Evolutionary conservation across 2,888 invertebrate species (phyloP).

Genomic region (Cataglyphis altisquamis): DNA sequence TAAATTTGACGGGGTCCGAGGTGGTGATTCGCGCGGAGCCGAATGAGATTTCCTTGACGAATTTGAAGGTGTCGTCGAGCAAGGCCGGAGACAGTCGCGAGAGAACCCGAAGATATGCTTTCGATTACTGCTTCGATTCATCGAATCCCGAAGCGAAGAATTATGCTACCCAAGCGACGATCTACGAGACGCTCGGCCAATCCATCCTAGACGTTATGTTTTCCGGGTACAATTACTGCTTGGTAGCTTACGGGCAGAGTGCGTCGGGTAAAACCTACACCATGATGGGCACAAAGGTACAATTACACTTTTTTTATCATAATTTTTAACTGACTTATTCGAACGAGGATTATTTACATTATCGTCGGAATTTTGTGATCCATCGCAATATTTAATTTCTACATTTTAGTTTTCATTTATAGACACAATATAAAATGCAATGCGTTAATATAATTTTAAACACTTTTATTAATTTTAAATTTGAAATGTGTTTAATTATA

Average conservation of each 20-base stretch:
- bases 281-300: constrained; percentile 89
- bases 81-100: constrained; percentile 91
- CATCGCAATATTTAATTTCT: constrained; percentile 28
- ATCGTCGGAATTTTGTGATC: constrained; percentile 25
- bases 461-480: constrained; percentile 39
- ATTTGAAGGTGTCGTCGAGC: constrained; percentile 88
- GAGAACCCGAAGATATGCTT: constrained; percentile 89
- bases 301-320: neutral
- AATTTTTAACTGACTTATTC: constrained; percentile 19
- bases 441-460: constrained; percentile 38
- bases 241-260: constrained; percentile 92
- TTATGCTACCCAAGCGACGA: constrained; percentile 88
- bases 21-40: constrained; percentile 78
- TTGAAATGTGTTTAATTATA: constrained; percentile 31
- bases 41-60: constrained; percentile 78
- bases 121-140: constrained; percentile 90
- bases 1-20: constrained; percentile 78
- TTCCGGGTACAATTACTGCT: constrained; percentile 90
- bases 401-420: constrained; percentile 24
- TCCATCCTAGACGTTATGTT: constrained; percentile 89
- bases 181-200: constrained; percentile 90
- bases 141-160: constrained; percentile 86
- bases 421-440: constrained; percentile 8
- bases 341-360: neutral
- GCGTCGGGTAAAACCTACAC: constrained; percentile 93